Evolutionary conservation across 2,113 vertebrate species (phyloP).

Genomic region (Ivindomyrus marchei): DNA sequence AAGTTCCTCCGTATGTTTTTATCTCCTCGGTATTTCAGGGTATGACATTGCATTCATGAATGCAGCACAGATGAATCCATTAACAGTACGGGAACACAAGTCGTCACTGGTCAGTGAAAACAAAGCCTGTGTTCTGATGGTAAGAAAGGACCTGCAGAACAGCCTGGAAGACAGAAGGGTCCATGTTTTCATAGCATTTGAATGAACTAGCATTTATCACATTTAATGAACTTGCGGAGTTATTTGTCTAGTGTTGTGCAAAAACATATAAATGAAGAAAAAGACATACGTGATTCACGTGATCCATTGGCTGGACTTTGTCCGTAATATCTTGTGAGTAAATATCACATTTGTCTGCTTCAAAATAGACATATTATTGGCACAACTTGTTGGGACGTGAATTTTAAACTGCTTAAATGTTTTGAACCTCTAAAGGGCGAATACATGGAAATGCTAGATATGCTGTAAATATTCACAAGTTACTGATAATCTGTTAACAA

Average conservation of each 20-base stretch:
- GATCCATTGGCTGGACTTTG: neutral
- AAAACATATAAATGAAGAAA: neutral
- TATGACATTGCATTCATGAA: neutral
- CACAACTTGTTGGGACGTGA: neutral
- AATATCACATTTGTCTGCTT: neutral
- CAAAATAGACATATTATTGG: neutral
- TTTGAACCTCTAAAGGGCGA: neutral
- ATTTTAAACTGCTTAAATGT: neutral
- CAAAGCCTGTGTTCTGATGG: neutral
- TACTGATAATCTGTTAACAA: neutral
- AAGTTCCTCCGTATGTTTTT: neutral
- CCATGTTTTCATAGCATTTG: neutral
- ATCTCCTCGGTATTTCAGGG: neutral
- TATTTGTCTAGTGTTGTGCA: neutral
- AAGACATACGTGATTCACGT: neutral
- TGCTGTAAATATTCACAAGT: constrained; percentile 6
- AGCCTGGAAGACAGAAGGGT: neutral
- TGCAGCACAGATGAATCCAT: neutral
- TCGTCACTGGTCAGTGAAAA: neutral
- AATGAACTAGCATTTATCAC: neutral
- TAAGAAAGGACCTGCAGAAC: neutral
- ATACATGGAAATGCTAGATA: neutral
- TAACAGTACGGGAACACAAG: neutral
- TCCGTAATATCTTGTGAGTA: neutral
- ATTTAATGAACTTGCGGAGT: neutral